Conservation (phyloP, 2,888 invertebrate species). For the Sinelater perroti region DNA sequence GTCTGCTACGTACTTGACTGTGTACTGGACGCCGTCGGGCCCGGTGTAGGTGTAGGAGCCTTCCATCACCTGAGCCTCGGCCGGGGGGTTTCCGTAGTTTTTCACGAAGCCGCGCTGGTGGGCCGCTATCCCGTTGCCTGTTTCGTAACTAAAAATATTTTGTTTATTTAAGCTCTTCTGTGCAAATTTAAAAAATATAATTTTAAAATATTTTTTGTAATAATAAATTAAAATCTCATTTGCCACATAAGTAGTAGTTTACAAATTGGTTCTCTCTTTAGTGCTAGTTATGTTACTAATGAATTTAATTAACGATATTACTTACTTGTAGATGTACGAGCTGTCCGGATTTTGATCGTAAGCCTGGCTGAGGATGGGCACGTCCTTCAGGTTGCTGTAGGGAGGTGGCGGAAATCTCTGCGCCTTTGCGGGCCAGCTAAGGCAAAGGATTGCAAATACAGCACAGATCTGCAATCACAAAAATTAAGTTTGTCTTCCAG, state of each 20-base stretch:
- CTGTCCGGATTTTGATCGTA: conserved; percentile 62
- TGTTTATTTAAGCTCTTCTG: no score
- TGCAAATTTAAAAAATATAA: not conserved
- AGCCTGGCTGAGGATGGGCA: conserved; percentile 62
- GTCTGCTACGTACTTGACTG: conserved; percentile 76
- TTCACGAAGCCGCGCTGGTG: conserved; percentile 53
- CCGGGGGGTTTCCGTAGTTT: conserved; percentile 52
- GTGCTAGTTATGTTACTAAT: no score
- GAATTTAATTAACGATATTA: no score
- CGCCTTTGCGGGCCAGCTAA: conserved; percentile 15
- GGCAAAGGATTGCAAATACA: not conserved
- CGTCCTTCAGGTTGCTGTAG: conserved; percentile 51
- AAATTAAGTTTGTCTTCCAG: not conserved
- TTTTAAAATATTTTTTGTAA: not conserved
- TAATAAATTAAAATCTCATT: not conserved
- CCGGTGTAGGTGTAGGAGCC: conserved; percentile 68
- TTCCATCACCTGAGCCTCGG: conserved; percentile 63
- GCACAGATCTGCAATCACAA: conserved; percentile 13
- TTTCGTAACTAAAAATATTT: conserved; percentile 37
- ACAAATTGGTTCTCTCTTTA: not conserved
- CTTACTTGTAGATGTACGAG: conserved; percentile 64
- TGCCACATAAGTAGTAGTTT: not conserved
- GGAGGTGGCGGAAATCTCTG: conserved; percentile 30
- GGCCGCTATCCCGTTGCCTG: conserved; percentile 26
- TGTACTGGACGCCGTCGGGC: conserved; percentile 66